Evolutionary conservation across 2,888 invertebrate genomes (phyloP).

Genomic region (Micropterix aruncella): DNA sequence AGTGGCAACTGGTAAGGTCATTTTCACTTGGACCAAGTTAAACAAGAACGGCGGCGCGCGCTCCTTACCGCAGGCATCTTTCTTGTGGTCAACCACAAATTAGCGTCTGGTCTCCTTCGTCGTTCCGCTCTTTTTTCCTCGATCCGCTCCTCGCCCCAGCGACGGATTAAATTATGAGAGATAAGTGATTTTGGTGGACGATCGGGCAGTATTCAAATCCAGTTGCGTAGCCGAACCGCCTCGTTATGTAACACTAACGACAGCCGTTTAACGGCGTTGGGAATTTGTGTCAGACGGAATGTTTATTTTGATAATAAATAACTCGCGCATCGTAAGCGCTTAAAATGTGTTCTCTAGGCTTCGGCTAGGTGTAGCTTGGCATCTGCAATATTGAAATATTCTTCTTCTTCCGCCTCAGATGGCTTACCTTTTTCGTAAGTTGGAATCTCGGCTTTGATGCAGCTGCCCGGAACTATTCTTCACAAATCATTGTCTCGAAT

Average conservation of each 20-base stretch:
- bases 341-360: no score
- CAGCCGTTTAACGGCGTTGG: not conserved
- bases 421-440: no score
- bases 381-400: no score
- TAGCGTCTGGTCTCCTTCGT: not conserved
- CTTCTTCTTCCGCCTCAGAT: no score
- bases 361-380: no score
- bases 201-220: not conserved
- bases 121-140: no score
- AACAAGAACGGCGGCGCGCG: not conserved
- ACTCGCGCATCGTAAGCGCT: no score
- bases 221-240: no score
- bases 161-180: not conserved
- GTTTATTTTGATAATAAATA: not conserved
- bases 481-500: no score
- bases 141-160: not conserved
- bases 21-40: not conserved
- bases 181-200: not conserved
- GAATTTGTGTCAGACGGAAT: not conserved
- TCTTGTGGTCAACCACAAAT: not conserved
- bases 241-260: not conserved
- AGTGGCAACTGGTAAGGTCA: not conserved
- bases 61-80: not conserved
- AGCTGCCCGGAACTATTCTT: no score
- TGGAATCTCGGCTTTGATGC: no score